Percentiles rank a stretch among this genome's conserved stretches.
These are phyloP conservation scores for Rhinoptilus africanus DNA, from an alignment of 2,113 vertebrate species.

Conservation along the genomic window DNA sequence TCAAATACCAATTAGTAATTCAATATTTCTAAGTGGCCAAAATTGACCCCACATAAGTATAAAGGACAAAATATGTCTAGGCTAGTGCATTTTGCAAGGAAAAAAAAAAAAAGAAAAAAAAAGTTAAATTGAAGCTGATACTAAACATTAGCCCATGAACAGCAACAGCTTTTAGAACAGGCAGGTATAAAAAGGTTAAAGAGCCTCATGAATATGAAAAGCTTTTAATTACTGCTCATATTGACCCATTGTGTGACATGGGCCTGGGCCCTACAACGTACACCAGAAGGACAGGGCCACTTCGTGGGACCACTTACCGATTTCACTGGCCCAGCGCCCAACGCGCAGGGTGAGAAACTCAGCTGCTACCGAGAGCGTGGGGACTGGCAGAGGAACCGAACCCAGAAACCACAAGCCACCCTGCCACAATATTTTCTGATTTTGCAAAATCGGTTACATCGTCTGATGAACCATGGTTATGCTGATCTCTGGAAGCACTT, in stretches of 20 bases:
- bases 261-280: neutral
- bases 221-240: neutral
- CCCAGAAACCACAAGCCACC: neutral
- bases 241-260: neutral
- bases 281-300: neutral
- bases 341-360: neutral
- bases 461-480: neutral
- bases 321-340: neutral
- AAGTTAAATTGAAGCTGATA: neutral
- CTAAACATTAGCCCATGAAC: neutral
- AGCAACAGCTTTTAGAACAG: neutral
- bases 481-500: neutral
- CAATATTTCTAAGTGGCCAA: neutral
- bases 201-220: neutral
- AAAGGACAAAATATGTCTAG: neutral
- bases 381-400: neutral
- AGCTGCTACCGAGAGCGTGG: neutral
- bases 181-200: neutral
- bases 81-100: neutral
- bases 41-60: neutral
- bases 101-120: neutral
- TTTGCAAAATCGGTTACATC: neutral
- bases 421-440: neutral
- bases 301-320: rapidly evolving
- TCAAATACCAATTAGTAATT: neutral